phyloP scores from a whole-genome alignment of 2,113 vertebrate genomes.

The Campylomormyrus numenius region DNA sequence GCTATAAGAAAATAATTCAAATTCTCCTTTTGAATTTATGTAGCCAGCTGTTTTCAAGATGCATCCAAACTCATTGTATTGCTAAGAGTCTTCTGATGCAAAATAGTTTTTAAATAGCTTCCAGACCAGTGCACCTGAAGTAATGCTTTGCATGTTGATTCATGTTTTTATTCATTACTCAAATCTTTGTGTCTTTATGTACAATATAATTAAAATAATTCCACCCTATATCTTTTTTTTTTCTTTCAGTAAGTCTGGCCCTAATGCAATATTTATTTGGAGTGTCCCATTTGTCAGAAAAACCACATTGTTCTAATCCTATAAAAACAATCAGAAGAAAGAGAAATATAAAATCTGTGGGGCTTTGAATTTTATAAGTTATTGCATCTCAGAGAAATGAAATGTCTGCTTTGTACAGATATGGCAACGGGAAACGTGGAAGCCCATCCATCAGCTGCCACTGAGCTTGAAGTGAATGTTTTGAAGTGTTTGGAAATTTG shows the following conservation, averaged over 20 bases:
- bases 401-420: background rate
- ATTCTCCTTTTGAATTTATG: background rate
- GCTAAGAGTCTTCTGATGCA: background rate
- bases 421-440: background rate
- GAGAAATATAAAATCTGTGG: background rate
- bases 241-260: no score
- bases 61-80: background rate
- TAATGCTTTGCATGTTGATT: background rate
- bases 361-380: background rate
- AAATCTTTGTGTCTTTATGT: background rate
- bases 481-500: background rate
- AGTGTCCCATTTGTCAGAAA: background rate
- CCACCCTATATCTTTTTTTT: background rate
- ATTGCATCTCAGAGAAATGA: background rate
- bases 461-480: background rate
- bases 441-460: no score
- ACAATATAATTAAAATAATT: background rate
- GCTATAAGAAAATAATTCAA: background rate
- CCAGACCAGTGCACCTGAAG: background rate
- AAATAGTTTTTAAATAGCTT: background rate
- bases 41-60: background rate
- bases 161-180: background rate
- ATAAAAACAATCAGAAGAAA: background rate
- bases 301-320: background rate
- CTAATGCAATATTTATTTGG: background rate